phyloP scores from a whole-genome alignment of 2,113 vertebrate species.

The Strix aluco region DNA sequence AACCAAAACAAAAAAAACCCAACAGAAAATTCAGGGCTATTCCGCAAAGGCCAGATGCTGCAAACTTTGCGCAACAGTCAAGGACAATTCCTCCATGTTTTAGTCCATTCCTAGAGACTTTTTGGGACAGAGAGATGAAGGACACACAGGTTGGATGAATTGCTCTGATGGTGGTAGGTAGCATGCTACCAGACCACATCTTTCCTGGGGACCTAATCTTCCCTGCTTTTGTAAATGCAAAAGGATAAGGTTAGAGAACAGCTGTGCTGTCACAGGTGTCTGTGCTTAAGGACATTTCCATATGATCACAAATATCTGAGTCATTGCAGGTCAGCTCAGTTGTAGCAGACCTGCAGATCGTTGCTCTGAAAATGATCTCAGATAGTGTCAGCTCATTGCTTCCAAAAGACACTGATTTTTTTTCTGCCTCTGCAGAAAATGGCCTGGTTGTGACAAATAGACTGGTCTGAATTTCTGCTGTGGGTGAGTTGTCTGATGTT shows the following conservation, averaged over 20 bases:
- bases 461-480: not conserved
- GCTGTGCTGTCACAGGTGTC: not conserved
- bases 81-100: not conserved
- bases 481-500: not conserved
- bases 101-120: not conserved
- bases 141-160: not conserved
- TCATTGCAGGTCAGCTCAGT: not conserved
- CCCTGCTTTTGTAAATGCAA: not conserved
- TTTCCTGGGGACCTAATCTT: not conserved
- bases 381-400: not conserved
- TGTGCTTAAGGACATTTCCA: not conserved
- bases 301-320: not conserved
- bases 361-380: not conserved
- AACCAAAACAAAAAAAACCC: not conserved
- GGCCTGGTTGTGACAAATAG: not conserved
- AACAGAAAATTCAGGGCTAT: not conserved
- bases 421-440: not conserved
- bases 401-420: not conserved
- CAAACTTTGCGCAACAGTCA: not conserved
- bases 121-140: not conserved
- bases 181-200: not conserved
- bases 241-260: not conserved
- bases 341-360: not conserved
- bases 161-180: not conserved
- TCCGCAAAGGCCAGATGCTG: not conserved